These are phyloP conservation scores for Chlamydotis undulata DNA, from an alignment of 2,113 vertebrate species.

Conservation along the genomic window DNA sequence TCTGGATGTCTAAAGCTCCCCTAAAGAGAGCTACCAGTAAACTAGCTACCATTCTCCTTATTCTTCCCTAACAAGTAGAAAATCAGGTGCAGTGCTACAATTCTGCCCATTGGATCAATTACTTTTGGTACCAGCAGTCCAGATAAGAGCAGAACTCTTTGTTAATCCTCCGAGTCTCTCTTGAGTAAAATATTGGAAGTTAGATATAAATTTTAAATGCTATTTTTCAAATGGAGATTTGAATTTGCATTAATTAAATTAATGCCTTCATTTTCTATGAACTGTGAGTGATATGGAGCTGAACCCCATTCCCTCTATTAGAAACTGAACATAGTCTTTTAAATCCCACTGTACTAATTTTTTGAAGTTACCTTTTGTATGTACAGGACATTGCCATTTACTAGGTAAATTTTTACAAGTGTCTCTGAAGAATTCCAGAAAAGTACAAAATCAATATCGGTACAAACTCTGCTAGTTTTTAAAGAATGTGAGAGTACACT, in stretches of 20 bases:
- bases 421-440: conserved; percentile 45
- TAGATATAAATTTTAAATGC: not conserved
- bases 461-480: conserved; percentile 6
- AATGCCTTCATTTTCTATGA: not conserved
- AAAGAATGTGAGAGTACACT: not conserved
- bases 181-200: not conserved
- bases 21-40: not conserved
- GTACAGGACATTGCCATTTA: conserved; percentile 7
- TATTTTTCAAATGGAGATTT: not conserved
- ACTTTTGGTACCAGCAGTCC: not conserved
- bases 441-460: not conserved
- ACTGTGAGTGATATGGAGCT: not conserved
- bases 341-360: conserved; percentile 30
- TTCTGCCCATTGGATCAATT: not conserved
- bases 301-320: not conserved
- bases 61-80: not conserved
- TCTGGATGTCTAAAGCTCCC: not conserved
- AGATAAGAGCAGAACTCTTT: not conserved
- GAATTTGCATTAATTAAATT: not conserved
- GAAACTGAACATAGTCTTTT: conserved; percentile 20
- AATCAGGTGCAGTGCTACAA: not conserved
- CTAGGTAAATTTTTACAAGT: not conserved
- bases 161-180: not conserved
- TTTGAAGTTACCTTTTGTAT: conserved; percentile 26
- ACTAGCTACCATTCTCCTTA: not conserved